Evolutionary conservation across 2,888 invertebrate species (phyloP), one percentile per base, ranked within the genome.

Genomic region (Dastarcus helophoroides): DNA sequence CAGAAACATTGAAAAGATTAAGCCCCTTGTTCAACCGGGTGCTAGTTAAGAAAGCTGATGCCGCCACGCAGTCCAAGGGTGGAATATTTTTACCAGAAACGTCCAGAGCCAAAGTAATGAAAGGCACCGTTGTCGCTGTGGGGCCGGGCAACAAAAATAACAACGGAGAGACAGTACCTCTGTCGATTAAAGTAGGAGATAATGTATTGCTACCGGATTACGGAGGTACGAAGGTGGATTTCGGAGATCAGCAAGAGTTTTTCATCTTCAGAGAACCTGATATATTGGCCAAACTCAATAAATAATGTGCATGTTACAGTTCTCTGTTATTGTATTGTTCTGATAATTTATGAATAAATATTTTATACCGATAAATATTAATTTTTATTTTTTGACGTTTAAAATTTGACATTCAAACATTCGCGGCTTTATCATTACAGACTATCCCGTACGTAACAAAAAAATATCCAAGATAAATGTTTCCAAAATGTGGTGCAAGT

Each of bases 161-260:
- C 13, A 44, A 88, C 66, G 94, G 94, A 34, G 74, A 76, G 2
- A 69, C 76, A 45, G 64, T 88, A 46, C 83, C 90, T 29, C 61
- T 81, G 30, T 68, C 72, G 40, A 79, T 94, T 3, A 75, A 82
- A 59, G 79, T 83, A 35, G 95, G 97, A 31, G 97, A 97, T 59
- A 75, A 73, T 51, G 95, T 97, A 7, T 67, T 97, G 34, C 70
- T 98, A 29, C 95, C 97, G 1, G 95, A 97, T 64, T 98, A 86
- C 60, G 95, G 95, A 36, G 97, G 97, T 43, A 93, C 90, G 35
- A 94, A 91, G 67, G 81, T 98, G 24, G 73, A 78, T 44, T 59
- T 93, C 31, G 82, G 80, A 29, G 86, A 89, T 32, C 81, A 86
- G 46, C 81, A 85, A 56, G 70, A 76, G 52, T 85, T 81, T 56